These are phyloP conservation scores for Polypedilum pembai DNA, from an alignment of 1,140 invertebrate species.

Conservation along the genomic window DNA sequence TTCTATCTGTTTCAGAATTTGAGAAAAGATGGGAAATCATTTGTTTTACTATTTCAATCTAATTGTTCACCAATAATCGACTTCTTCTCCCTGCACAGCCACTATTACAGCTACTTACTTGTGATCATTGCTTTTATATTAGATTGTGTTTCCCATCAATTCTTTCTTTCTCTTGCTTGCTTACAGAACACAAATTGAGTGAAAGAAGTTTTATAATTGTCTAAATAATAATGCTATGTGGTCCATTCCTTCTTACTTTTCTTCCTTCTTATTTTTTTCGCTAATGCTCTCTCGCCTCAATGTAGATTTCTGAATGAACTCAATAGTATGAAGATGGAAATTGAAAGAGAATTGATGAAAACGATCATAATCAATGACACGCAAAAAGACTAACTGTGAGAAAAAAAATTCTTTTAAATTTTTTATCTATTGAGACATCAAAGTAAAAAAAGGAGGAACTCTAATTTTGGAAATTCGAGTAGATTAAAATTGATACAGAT, in stretches of 20 bases:
- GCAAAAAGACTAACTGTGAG: constrained; percentile 3
- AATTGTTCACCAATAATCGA: constrained; percentile 24
- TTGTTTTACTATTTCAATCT: constrained; percentile 26
- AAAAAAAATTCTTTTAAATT: neutral
- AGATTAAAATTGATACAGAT: too few relatives aligned
- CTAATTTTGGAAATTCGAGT: too few relatives aligned
- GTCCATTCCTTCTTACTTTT: neutral
- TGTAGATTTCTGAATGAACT: neutral
- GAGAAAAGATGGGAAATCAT: neutral
- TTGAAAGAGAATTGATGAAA: neutral
- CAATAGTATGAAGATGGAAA: constrained; percentile 9
- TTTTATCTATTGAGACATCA: too few relatives aligned
- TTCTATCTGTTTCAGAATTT: neutral
- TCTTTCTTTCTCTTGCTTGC: neutral
- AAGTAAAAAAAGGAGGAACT: too few relatives aligned
- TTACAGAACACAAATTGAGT: neutral
- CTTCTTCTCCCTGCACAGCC: neutral
- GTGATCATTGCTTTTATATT: too few relatives aligned
- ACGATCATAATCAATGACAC: constrained; percentile 27
- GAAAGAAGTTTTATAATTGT: neutral
- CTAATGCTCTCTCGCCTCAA: neutral
- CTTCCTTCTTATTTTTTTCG: too few relatives aligned
- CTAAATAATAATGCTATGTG: constrained; percentile 4
- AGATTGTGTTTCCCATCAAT: too few relatives aligned
- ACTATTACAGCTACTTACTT: too few relatives aligned